phyloP scores from a whole-genome alignment of 2,888 invertebrate genomes.

The Acrobasis consociella region DNA sequence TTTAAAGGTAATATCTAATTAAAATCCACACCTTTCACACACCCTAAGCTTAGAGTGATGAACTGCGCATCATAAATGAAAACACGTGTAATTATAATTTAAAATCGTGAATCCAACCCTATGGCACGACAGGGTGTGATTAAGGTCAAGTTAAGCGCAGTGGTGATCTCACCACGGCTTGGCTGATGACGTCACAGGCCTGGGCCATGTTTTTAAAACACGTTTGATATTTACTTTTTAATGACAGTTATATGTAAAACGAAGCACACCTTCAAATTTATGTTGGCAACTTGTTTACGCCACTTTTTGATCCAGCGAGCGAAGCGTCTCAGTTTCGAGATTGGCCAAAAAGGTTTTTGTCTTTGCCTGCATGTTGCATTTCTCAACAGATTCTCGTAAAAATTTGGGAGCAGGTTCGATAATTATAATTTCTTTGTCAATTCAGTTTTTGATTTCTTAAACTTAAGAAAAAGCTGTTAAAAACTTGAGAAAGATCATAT shows the following conservation, averaged over 20 bases:
- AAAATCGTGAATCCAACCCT: slow-evolving; percentile 35
- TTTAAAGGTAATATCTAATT: too few relatives aligned
- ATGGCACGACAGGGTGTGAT: slow-evolving; percentile 41
- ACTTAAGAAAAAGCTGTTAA: too few relatives aligned
- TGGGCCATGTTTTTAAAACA: slow-evolving; percentile 48
- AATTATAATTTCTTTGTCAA: too few relatives aligned
- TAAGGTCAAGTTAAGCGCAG: slow-evolving; percentile 48
- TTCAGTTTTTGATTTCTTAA: too few relatives aligned
- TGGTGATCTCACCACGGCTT: slow-evolving; percentile 55
- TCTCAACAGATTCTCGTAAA: too few relatives aligned
- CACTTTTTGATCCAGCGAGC: background rate
- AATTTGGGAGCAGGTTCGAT: too few relatives aligned
- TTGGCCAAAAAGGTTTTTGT: too few relatives aligned
- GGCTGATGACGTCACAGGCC: slow-evolving; percentile 56
- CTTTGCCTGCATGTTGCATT: too few relatives aligned
- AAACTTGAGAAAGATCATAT: too few relatives aligned
- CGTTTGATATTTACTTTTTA: slow-evolving; percentile 36
- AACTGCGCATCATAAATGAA: background rate
- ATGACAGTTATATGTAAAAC: slow-evolving; percentile 1
- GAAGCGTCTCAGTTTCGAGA: too few relatives aligned
- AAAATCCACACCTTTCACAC: too few relatives aligned
- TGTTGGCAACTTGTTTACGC: background rate
- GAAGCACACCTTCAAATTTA: background rate
- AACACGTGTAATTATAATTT: background rate
- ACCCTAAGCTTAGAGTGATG: background rate